Percentiles rank a stretch among this genome's conserved stretches.
Conservation (phyloP, 1,140 invertebrate genomes). For the Wiebesia pumilae region DNA sequence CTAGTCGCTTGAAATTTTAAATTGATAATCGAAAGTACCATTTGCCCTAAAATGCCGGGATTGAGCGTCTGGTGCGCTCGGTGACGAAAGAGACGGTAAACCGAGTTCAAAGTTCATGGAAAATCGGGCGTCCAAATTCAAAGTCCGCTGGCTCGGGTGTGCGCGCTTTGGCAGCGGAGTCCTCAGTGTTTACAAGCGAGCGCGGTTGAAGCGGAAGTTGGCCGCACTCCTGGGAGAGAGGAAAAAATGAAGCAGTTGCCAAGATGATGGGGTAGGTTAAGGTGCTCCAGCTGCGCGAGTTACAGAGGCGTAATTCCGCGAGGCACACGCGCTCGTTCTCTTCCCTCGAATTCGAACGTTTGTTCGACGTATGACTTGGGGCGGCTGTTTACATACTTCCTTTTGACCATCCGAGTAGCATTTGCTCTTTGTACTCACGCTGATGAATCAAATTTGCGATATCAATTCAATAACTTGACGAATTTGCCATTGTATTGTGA, state of each 20-base stretch:
- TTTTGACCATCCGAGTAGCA: no score
- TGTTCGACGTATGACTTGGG: no score
- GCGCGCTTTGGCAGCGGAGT: slow-evolving; percentile 66
- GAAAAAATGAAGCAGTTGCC: slow-evolving; percentile 65
- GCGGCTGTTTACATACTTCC: neutral
- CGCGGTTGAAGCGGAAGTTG: slow-evolving; percentile 70
- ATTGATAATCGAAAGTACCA: no score
- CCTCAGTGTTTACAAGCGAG: slow-evolving; percentile 71
- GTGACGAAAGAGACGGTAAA: neutral
- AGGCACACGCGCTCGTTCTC: no score
- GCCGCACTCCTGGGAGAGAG: slow-evolving; percentile 61
- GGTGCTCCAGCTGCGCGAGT: slow-evolving; percentile 59
- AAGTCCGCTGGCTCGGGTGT: slow-evolving; percentile 21
- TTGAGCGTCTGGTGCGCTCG: neutral
- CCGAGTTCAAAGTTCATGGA: slow-evolving; percentile 47
- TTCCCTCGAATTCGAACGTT: no score
- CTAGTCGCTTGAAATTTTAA: no score
- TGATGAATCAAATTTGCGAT: no score
- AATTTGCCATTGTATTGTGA: no score
- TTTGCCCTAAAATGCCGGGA: no score
- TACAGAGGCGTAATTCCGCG: neutral
- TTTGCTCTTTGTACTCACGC: no score
- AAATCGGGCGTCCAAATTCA: slow-evolving; percentile 35
- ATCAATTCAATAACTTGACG: no score
- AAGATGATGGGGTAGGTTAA: slow-evolving; percentile 70